phyloP scores from a whole-genome alignment of 2,888 invertebrate species.

The Lasioglossum figueresi region DNA sequence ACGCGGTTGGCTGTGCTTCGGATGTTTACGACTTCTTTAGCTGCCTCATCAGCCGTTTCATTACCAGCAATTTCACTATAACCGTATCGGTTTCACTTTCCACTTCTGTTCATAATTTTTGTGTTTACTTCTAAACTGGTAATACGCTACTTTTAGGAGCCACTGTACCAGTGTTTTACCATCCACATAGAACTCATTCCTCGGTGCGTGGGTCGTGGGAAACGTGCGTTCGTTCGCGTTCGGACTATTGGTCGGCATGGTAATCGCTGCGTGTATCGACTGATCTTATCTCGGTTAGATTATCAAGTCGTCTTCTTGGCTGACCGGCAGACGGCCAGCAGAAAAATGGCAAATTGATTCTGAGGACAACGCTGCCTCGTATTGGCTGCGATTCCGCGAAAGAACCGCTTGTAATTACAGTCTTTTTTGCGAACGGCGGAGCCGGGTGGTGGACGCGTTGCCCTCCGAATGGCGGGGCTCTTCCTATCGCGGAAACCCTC shows the following conservation, averaged over 20 bases:
- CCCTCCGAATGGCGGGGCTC: background rate
- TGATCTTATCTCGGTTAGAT: slow-evolving; percentile 58
- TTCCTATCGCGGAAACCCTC: slow-evolving; percentile 18
- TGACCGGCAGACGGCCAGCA: slow-evolving; percentile 2
- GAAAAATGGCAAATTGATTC: slow-evolving; percentile 58
- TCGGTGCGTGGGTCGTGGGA: slow-evolving; percentile 53
- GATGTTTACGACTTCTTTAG: background rate
- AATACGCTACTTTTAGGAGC: background rate
- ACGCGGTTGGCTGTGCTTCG: background rate
- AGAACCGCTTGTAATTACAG: slow-evolving; percentile 32
- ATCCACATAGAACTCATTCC: background rate
- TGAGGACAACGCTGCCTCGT: slow-evolving; percentile 36
- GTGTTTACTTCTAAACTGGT: background rate
- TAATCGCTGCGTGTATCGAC: slow-evolving; percentile 36
- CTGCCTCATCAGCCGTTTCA: background rate
- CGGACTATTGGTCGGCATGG: slow-evolving; percentile 42
- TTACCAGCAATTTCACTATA: background rate
- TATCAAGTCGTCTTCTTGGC: slow-evolving; percentile 55
- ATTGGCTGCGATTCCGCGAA: slow-evolving; percentile 30
- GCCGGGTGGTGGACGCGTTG: background rate
- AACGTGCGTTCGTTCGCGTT: slow-evolving; percentile 45
- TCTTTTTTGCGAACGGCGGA: slow-evolving; percentile 1
- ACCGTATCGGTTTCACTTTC: background rate
- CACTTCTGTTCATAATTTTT: background rate
- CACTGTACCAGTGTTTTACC: background rate